Base-by-base conservation (phyloP, 1,140 invertebrate species). In the Pachyrhynchus sulphureomaculatus region DNA sequence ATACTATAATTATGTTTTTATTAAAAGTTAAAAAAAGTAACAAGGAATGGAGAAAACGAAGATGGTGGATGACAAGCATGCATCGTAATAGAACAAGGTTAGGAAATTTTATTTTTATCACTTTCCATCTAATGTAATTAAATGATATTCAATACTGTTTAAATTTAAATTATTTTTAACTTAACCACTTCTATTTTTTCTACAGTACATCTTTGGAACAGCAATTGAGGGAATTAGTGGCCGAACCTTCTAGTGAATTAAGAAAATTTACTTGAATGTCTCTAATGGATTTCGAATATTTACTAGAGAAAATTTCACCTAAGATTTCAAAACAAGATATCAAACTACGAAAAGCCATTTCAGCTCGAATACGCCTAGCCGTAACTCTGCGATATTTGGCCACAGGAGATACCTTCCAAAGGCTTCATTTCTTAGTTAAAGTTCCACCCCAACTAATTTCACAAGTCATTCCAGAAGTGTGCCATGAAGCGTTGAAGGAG, bases 81-180 rank as follows among this genome's bases (percentile, higher is more conserved):
- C 34, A 37, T 37, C 34, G 34, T 37, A 37, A 37, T 37, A 37
- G 34, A 37, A 37, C 34, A 37, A 37, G 34, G 34, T 37, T n/a
- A 32, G 12, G 29, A 6, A 32, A 6, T 6, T 12, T 12, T 32
- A 32, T 32, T 32, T n/a, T n/a, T n/a, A n/a, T n/a, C n/a, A n/a
- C n/a, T n/a, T n/a, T n/a, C n/a, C n/a, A n/a, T n/a, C n/a, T 6
- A 32, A 32, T 32, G 12, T 32, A 32, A 32, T 12, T 12, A 12
- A 12, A 12, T 32, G 29, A 6, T 32, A 6, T 12, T 32, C 12
- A 32, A 6, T 32, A 12, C 12, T 12, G 29, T 12, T 6, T 32
- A 32, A 32, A 32, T 32, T n/a, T n/a, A n/a, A n/a, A n/a, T n/a
- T n/a, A n/a, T n/a, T n/a, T n/a, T n/a, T n/a, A n/a, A n/a, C n/a